These are phyloP conservation scores for Lepidochrysops patricia DNA, from an alignment of 2,888 invertebrate species.

Conservation along the genomic window DNA sequence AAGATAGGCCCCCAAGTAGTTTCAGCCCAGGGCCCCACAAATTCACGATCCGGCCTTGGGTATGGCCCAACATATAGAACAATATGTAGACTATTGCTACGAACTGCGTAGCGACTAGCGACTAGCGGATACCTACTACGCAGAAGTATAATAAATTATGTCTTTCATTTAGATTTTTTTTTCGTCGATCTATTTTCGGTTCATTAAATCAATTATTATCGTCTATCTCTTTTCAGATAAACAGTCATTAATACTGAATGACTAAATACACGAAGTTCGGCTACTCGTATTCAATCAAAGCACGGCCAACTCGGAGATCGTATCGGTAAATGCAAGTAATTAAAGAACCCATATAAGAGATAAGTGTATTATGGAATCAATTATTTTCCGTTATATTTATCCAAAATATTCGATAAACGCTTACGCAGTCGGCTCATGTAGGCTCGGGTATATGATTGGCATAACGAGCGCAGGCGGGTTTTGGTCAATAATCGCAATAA, in stretches of 20 bases:
- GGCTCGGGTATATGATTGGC: conserved; percentile 50
- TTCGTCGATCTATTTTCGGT: not conserved
- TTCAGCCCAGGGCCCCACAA: too few relatives aligned
- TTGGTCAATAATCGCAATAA: conserved; percentile 69
- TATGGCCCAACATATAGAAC: too few relatives aligned
- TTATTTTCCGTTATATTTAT: conserved; percentile 24
- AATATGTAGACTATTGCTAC: not conserved
- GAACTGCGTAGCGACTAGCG: not conserved
- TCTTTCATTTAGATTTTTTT: not conserved
- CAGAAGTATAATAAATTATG: not conserved
- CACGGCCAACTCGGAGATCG: not conserved
- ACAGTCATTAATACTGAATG: not conserved
- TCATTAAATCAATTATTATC: not conserved
- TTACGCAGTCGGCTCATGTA: conserved; percentile 20
- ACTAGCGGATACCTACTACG: not conserved
- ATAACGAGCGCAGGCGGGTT: conserved; percentile 66
- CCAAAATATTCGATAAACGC: conserved; percentile 17
- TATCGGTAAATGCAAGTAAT: conserved; percentile 6
- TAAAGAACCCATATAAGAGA: conserved; percentile 10
- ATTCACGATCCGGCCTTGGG: too few relatives aligned
- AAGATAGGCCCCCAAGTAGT: too few relatives aligned
- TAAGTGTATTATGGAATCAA: conserved; percentile 2
- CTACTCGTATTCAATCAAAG: not conserved
- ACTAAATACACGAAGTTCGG: not conserved
- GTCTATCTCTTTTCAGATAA: not conserved